Base-by-base conservation (phyloP, 2,113 vertebrate genomes). In the Pachypanchax playfairii region DNA sequence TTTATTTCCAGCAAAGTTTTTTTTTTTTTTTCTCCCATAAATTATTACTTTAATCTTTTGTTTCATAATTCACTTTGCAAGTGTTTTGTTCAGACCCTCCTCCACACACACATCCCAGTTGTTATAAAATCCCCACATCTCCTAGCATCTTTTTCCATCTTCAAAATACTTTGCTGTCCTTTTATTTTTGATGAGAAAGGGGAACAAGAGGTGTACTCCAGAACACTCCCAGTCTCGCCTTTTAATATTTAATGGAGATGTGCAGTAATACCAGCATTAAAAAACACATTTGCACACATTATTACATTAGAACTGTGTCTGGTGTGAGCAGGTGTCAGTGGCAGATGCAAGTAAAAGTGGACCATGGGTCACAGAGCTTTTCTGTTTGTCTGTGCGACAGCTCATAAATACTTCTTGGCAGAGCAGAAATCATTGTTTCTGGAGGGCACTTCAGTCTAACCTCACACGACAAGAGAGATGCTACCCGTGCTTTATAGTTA, bases 181-280 rank as follows among this genome's bases (percentile, higher is more conserved):
- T 93, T 88, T 86, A 91, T 91, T 92, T 93, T 92, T 94, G 87
- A 93, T 91, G 89, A 80, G 92, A 70, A 65, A 75, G 70, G 90
- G 90, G 90, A 91, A 79, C 73, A 52, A 36, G 79, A 90, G 83
- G 82, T 81, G 79, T 85, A 74, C 74, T 76, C 82, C 70, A 62
- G 78, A 85, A 77, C 87, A 91, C 71, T 91, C 84, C 82, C 75
- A 78, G 79, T 82, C 73, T 88, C 83, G 74, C 82, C 73, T 71
- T 90, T 94, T 90, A 92, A 91, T 91, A 93, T 92, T 93, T 93
- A 84, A 91, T 89, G 79, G 67, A 76, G 81, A 86, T 86, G 84
- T 92, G 91, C 89, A 93, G 90, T 91, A 87, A 92, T 85, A 90
- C 87, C 76, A 72, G 73, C 77, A 55, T 67, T 70, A 49, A 70